phyloP scores from a whole-genome alignment of 92 coral and sea anemone genomes.

The Pocillopora meandrina region DNA sequence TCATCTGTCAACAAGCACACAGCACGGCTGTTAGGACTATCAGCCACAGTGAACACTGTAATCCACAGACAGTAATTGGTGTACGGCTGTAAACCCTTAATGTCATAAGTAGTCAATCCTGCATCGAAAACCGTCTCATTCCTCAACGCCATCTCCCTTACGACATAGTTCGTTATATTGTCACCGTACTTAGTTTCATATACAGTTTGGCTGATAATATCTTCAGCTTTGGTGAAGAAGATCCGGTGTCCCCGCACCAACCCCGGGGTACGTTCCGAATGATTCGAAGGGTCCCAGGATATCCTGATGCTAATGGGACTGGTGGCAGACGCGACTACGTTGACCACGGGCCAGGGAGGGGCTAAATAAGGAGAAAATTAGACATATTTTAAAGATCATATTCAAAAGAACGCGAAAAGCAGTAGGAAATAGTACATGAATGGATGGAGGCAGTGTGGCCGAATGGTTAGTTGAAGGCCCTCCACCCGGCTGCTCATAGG shows the following conservation, averaged over 20 bases:
- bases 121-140: neutral
- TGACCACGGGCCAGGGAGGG: conserved; percentile 1
- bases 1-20: neutral
- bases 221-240: neutral
- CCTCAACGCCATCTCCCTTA: neutral
- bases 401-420: too few species aligned
- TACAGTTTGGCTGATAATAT: neutral
- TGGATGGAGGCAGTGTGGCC: neutral
- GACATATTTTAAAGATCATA: neutral
- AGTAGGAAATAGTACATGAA: neutral
- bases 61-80: conserved; percentile 16
- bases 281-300: neutral
- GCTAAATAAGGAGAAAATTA: neutral
- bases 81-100: neutral
- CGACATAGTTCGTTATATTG: neutral
- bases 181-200: neutral
- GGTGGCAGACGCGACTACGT: neutral
- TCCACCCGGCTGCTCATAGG: too few species aligned
- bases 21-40: conserved; percentile 13
- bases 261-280: neutral
- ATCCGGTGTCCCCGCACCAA: neutral
- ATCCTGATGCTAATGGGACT: neutral
- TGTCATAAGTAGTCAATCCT: neutral
- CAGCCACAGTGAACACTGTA: conserved; percentile 1
- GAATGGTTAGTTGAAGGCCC: neutral